phyloP scores from a whole-genome alignment of 2,888 invertebrate genomes.

The Stomorhina lunata region DNA sequence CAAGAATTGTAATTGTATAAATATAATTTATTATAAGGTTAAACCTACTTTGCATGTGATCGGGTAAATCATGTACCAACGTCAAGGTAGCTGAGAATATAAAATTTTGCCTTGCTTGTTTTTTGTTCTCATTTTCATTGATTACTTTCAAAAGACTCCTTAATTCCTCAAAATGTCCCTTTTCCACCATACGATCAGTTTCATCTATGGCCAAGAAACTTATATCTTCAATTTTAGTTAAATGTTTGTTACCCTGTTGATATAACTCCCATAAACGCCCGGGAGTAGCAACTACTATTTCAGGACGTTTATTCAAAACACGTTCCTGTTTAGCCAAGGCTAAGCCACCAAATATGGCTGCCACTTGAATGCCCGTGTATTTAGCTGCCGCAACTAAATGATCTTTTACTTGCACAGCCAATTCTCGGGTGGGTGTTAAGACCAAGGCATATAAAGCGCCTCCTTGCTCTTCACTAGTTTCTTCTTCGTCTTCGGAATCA shows the following conservation, averaged over 20 bases:
- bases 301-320: slow-evolving; percentile 89
- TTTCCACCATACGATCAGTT: slow-evolving; percentile 98
- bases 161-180: slow-evolving; percentile 96
- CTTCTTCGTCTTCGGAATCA: slow-evolving; percentile 70
- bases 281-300: slow-evolving; percentile 98
- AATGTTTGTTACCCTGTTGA: slow-evolving; percentile 87
- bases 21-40: not conserved
- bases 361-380: slow-evolving; percentile 87
- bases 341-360: slow-evolving; percentile 96
- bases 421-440: slow-evolving; percentile 96
- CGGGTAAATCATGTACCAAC: slow-evolving; percentile 91
- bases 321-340: slow-evolving; percentile 96
- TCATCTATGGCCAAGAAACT: slow-evolving; percentile 98
- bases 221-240: slow-evolving; percentile 86
- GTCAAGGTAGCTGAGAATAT: slow-evolving; percentile 99
- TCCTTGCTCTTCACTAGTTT: slow-evolving; percentile 51
- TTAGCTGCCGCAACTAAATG: slow-evolving; percentile 90
- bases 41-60: slow-evolving; percentile 84
- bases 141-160: slow-evolving; percentile 89
- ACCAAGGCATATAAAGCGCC: slow-evolving; percentile 89
- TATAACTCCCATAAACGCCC: slow-evolving; percentile 98
- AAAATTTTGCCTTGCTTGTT: slow-evolving; percentile 90
- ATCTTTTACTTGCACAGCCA: slow-evolving; percentile 95
- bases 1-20: not conserved
- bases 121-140: slow-evolving; percentile 85